Percentiles rank a stretch among this genome's conserved stretches.
phyloP scores from a whole-genome alignment of 1,140 invertebrate species.

The Psilanteris sp. region DNA sequence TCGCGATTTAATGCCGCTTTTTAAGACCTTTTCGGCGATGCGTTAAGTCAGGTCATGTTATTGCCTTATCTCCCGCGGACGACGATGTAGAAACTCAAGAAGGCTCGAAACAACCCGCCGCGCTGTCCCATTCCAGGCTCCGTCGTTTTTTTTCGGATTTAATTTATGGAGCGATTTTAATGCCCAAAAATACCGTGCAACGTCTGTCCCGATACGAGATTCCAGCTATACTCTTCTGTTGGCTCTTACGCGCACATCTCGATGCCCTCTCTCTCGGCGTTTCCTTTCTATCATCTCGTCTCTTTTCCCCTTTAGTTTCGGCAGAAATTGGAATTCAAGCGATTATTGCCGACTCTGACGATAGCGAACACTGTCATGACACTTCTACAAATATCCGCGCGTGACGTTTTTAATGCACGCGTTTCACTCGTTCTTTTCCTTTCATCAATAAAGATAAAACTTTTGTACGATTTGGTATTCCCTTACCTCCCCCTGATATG shows the following conservation, averaged over 20 bases:
- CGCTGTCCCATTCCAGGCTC: constrained; percentile 66
- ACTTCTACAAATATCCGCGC: constrained; percentile 46
- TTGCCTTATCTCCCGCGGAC: constrained; percentile 71
- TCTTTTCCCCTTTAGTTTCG: constrained; percentile 20
- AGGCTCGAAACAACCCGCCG: constrained; percentile 66
- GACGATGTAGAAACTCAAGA: constrained; percentile 69
- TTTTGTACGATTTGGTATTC: constrained; percentile 21
- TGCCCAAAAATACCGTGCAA: constrained; percentile 74
- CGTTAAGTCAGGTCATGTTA: constrained; percentile 76
- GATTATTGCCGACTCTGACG: constrained; percentile 54
- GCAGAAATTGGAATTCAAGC: constrained; percentile 56
- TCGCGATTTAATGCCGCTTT: constrained; percentile 62
- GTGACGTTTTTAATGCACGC: constrained; percentile 49
- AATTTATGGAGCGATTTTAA: constrained; percentile 77
- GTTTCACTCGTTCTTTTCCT: constrained; percentile 31
- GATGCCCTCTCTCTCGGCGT: constrained; percentile 46
- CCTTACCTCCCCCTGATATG: constrained; percentile 1
- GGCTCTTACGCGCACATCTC: constrained; percentile 42
- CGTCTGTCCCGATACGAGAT: constrained; percentile 69
- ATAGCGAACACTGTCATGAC: constrained; percentile 48
- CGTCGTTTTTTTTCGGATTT: constrained; percentile 72
- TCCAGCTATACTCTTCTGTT: constrained; percentile 63
- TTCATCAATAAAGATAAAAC: constrained; percentile 61
- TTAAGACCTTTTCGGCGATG: constrained; percentile 67
- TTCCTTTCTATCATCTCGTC: constrained; percentile 14